Base-by-base conservation (phyloP, 64 coral and sea anemone species). In the Trachythela sp. region DNA sequence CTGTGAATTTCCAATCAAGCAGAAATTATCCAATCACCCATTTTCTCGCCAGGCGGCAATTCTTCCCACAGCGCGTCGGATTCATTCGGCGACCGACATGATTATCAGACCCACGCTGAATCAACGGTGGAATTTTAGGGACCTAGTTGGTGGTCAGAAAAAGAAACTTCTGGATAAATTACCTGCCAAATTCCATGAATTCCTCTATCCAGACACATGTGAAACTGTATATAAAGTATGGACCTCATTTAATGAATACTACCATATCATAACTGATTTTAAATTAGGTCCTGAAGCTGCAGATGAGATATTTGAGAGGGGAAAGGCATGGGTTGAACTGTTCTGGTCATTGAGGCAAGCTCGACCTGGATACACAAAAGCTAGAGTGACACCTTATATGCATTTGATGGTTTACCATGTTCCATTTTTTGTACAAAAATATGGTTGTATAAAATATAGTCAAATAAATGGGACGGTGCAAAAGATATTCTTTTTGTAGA, bases 201-300 rank as follows among this genome's bases (percentile, higher is more conserved):
- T 92, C 45, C 91, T 92, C 18, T 49, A 75, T 34, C 80, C 91
- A 68, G 56, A 92, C 8, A 85, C 77, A n/a, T n/a, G n/a, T n/a
- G n/a, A n/a, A n/a, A n/a, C n/a, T n/a, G n/a, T n/a, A n/a, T n/a
- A n/a, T n/a, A n/a, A n/a, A n/a, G n/a, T n/a, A n/a, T n/a, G n/a
- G n/a, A n/a, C n/a, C n/a, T n/a, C n/a, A n/a, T n/a, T n/a, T n/a
- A n/a, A n/a, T n/a, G n/a, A n/a, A n/a, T n/a, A n/a, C n/a, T n/a
- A n/a, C n/a, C n/a, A n/a, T n/a, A n/a, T n/a, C 48, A 34, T 90
- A 32, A 68, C 89, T 39, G 83, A 85, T 85, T 91, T 91, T 70
- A 64, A 50, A 18, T 40, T 91, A 20, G 50, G 18, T 0, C 15
- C 50, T 50, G 36, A 83, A 40, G 43, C 24, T 33, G 48, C 77